These are phyloP conservation scores for Callitettix versicolor DNA, from an alignment of 1,140 invertebrate species.

Conservation along the genomic window DNA sequence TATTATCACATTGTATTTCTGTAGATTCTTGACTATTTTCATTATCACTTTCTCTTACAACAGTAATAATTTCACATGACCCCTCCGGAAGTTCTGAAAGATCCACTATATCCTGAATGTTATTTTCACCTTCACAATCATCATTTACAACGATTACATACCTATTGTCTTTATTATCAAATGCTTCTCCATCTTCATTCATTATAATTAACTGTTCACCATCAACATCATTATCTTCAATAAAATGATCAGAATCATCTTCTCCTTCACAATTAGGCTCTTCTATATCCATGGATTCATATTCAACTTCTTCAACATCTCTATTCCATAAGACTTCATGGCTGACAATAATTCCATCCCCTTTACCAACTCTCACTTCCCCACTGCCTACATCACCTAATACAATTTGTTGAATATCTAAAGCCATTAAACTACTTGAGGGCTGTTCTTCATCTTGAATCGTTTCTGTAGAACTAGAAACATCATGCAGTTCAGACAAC, in stretches of 20 bases:
- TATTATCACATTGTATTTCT: conserved; percentile 8
- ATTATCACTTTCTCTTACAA: conserved; percentile 13
- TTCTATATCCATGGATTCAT: conserved; percentile 4
- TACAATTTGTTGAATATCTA: conserved; percentile 21
- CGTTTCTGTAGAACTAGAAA: not conserved
- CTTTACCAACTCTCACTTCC: not conserved
- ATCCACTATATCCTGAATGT: not conserved
- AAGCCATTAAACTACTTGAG: conserved; percentile 6
- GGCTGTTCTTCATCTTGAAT: not conserved
- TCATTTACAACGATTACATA: conserved; percentile 5
- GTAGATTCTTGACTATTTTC: conserved; percentile 15
- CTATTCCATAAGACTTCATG: conserved; percentile 1
- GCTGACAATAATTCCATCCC: conserved; percentile 7
- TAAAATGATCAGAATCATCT: conserved; percentile 1
- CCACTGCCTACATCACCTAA: conserved; percentile 9
- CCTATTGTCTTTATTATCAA: conserved; percentile 7
- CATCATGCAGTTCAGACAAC: not conserved
- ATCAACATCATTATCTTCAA: conserved; percentile 1
- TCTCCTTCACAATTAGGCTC: not conserved
- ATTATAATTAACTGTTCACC: not conserved
- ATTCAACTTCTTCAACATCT: conserved; percentile 6
- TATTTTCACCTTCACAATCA: not conserved
- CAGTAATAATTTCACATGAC: conserved; percentile 15
- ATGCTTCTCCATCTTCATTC: not conserved
- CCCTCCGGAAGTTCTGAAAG: conserved; percentile 3